phyloP scores from a whole-genome alignment of 2,888 invertebrate species.

The Fragum whitleyi region DNA sequence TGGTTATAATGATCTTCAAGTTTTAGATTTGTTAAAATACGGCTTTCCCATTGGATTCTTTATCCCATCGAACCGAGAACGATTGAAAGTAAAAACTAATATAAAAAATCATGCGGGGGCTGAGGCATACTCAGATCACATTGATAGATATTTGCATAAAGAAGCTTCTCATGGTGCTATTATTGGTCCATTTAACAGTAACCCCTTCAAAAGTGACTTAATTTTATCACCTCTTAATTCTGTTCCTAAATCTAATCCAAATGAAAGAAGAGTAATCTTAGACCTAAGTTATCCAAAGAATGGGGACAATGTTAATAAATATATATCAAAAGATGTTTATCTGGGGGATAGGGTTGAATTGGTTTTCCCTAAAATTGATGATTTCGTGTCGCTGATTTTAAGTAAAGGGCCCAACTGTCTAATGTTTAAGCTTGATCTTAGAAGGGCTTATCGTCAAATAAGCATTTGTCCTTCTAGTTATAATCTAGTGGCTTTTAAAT shows the following conservation, averaged over 20 bases:
- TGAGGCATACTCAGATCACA: background rate
- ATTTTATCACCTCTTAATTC: background rate
- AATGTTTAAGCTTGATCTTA: background rate
- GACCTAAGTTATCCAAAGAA: background rate
- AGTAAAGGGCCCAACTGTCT: background rate
- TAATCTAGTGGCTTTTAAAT: background rate
- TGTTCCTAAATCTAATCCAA: background rate
- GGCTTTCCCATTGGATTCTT: background rate
- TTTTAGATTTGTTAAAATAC: background rate
- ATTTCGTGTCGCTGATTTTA: background rate
- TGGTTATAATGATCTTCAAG: background rate
- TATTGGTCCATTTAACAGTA: background rate
- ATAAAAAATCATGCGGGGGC: background rate
- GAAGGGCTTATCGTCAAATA: slow-evolving; percentile 1
- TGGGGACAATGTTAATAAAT: background rate
- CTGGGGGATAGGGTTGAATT: background rate
- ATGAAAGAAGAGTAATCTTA: background rate
- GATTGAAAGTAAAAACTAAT: background rate
- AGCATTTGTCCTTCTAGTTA: slow-evolving; percentile 5
- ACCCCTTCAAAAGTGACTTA: background rate
- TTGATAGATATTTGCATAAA: background rate
- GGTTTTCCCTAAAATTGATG: background rate
- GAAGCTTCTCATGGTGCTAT: background rate
- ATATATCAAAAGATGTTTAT: background rate
- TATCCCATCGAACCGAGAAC: background rate